A percentile compares a stretch with the other conserved stretches of the same genome.
Conservation (phyloP, 2,888 invertebrate species). For the Physocephala rufipes region DNA sequence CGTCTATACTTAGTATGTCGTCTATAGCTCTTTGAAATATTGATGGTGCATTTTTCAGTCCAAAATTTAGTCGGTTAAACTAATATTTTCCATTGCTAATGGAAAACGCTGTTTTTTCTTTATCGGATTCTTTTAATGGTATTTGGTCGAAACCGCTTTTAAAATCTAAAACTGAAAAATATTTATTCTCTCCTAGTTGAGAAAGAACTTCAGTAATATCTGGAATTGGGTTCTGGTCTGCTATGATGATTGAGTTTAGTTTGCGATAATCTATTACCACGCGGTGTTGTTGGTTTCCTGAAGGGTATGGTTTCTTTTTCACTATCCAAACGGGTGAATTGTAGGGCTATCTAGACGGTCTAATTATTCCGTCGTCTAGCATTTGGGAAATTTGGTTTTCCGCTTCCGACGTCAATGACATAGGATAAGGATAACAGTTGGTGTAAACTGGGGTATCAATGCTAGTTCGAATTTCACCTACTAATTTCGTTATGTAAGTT, state of each 20-base stretch:
- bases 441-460: constrained; percentile 30
- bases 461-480: constrained; percentile 34
- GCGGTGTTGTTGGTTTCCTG: constrained; percentile 25
- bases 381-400: constrained; percentile 32
- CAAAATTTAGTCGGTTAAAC: constrained; percentile 7
- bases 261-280: constrained; percentile 35
- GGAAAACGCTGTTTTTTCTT: constrained; percentile 22
- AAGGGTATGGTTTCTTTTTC: constrained; percentile 29
- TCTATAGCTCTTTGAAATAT: constrained; percentile 35
- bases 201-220: constrained; percentile 35
- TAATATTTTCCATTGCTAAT: constrained; percentile 13
- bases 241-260: constrained; percentile 29
- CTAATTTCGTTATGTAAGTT: constrained; percentile 27
- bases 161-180: constrained; percentile 23
- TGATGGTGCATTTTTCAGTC: constrained; percentile 28
- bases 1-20: constrained; percentile 30
- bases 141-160: constrained; percentile 31
- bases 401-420: constrained; percentile 29
- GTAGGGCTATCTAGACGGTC: constrained; percentile 34
- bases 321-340: constrained; percentile 33
- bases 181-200: constrained; percentile 17
- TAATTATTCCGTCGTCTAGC: constrained; percentile 31
- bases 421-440: constrained; percentile 35
- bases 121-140: constrained; percentile 9
- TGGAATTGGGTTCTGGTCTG: constrained; percentile 34